Evolutionary conservation across 2,113 vertebrate genomes (phyloP).

Genomic region (Chloropsis hardwickii): DNA sequence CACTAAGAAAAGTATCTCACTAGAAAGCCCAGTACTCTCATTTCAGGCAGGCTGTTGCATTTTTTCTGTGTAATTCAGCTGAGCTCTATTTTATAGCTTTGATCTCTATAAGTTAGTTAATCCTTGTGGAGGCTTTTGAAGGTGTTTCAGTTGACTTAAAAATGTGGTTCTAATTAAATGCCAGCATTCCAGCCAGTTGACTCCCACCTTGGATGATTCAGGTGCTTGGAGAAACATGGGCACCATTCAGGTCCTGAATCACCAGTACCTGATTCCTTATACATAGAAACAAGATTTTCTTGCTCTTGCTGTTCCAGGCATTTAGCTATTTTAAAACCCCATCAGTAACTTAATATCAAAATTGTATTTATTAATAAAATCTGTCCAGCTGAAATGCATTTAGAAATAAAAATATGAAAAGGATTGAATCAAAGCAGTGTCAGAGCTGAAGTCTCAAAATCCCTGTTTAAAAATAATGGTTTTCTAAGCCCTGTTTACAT

Average conservation of each 20-base stretch:
- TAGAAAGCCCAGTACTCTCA: not conserved
- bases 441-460: not conserved
- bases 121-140: not conserved
- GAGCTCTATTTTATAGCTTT: not conserved
- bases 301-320: not conserved
- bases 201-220: not conserved
- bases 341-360: not conserved
- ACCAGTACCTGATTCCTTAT: not conserved
- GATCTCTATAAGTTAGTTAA: not conserved
- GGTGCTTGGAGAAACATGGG: not conserved
- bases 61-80: not conserved
- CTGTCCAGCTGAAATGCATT: not conserved
- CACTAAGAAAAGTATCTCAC: not conserved
- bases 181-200: not conserved
- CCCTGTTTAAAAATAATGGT: not conserved
- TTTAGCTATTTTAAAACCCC: not conserved
- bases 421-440: not conserved
- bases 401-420: conserved; percentile 14
- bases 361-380: not conserved
- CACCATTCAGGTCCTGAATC: not conserved
- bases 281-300: not conserved
- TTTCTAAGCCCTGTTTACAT: not conserved
- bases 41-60: not conserved
- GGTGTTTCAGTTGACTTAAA: not conserved
- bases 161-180: not conserved